phyloP scores from a whole-genome alignment of 2,888 invertebrate species.

The Folsomia manolachei region DNA sequence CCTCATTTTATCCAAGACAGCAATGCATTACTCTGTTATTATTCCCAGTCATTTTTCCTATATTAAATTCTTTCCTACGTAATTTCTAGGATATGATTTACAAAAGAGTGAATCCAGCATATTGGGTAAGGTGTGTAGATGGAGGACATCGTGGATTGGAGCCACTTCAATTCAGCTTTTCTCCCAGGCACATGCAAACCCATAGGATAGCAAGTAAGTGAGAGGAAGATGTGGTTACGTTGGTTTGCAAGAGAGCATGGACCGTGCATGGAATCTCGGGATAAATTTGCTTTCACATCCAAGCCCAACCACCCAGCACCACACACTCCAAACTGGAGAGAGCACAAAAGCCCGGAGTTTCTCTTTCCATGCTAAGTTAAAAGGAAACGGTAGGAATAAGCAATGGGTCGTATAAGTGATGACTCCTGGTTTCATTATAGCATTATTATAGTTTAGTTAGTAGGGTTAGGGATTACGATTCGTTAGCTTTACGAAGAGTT shows the following conservation, averaged over 20 bases:
- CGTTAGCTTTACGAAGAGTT: conserved; percentile 1
- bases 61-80: too few relatives aligned
- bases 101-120: too few relatives aligned
- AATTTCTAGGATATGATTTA: too few relatives aligned
- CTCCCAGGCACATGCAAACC: neutral
- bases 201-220: too few relatives aligned
- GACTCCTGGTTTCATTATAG: neutral
- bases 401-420: neutral
- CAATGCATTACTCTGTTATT: too few relatives aligned
- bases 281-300: conserved; percentile 5
- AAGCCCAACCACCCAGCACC: neutral
- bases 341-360: neutral
- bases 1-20: too few relatives aligned
- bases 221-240: neutral
- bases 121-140: too few relatives aligned
- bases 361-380: neutral
- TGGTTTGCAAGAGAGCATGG: neutral
- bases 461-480: conserved; percentile 8
- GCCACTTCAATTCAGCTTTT: neutral
- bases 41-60: too few relatives aligned
- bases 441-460: neutral
- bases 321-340: too few relatives aligned
- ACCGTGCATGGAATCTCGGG: neutral
- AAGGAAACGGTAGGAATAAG: too few relatives aligned
- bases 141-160: neutral